These are phyloP conservation scores for Marisa cornuarietis DNA, from an alignment of 1,140 invertebrate genomes.

Conservation along the genomic window DNA sequence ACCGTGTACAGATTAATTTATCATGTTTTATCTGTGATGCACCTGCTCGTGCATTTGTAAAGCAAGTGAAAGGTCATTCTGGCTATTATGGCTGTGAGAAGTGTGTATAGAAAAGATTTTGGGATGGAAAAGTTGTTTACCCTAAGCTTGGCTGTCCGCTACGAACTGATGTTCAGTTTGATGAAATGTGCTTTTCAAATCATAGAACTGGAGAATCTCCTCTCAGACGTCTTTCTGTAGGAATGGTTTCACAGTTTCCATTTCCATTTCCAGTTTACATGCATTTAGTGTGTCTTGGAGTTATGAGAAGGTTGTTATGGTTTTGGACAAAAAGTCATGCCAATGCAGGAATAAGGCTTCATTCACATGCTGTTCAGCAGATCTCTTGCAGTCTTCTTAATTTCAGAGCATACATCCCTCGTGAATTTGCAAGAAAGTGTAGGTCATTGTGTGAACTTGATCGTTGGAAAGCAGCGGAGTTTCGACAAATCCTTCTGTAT, in stretches of 20 bases:
- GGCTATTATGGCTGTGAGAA: constrained; percentile 45
- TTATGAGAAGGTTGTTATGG: constrained; percentile 57
- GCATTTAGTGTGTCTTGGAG: constrained; percentile 64
- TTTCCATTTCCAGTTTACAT: constrained; percentile 66
- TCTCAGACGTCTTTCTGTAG: constrained; percentile 45
- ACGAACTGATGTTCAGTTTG: constrained; percentile 2
- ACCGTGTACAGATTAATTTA: constrained; percentile 36
- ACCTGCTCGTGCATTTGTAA: constrained; percentile 63
- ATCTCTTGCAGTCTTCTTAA: constrained; percentile 30
- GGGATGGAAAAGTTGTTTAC: constrained; percentile 28
- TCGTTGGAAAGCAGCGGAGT: constrained; percentile 68
- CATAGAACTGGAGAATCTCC: constrained; percentile 33
- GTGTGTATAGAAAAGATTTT: constrained; percentile 36
- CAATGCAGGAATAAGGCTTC: constrained; percentile 5
- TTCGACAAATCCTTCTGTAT: constrained; percentile 67
- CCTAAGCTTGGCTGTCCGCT: constrained; percentile 32
- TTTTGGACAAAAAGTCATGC: constrained; percentile 45
- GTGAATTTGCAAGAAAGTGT: constrained; percentile 65
- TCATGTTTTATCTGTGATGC: constrained; percentile 59
- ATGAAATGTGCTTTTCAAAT: too few species aligned
- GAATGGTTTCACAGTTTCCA: constrained; percentile 57
- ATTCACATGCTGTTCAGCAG: constrained; percentile 16
- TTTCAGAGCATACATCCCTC: constrained; percentile 38
- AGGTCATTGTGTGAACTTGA: constrained; percentile 57
- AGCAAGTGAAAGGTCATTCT: constrained; percentile 53